These are phyloP conservation scores for Antechinus flavipes DNA, from an alignment of 2,113 vertebrate genomes.

Conservation along the genomic window DNA sequence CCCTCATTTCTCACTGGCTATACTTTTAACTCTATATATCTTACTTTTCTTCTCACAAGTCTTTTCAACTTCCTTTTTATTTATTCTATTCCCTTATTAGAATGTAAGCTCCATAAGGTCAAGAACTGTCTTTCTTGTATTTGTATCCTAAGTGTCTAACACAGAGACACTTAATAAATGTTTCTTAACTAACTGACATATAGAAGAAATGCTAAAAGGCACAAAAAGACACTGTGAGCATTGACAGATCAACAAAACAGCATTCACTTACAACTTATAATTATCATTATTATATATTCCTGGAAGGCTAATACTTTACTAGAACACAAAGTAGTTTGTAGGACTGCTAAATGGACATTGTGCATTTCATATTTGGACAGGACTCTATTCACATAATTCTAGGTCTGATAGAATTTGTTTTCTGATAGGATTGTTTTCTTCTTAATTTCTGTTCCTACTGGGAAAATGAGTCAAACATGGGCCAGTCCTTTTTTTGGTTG, in stretches of 20 bases:
- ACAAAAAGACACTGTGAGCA: background rate
- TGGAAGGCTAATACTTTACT: background rate
- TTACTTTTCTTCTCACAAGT: background rate
- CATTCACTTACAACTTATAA: background rate
- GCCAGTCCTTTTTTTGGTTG: background rate
- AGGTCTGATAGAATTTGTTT: background rate
- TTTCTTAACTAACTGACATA: background rate
- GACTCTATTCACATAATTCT: background rate
- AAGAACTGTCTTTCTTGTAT: background rate
- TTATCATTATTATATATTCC: background rate
- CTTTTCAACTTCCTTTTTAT: background rate
- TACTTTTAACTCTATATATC: background rate
- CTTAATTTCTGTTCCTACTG: background rate
- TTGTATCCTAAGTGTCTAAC: background rate
- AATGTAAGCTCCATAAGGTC: background rate
- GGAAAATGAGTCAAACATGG: background rate
- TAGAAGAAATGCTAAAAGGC: background rate
- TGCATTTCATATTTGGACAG: background rate
- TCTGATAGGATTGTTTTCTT: background rate
- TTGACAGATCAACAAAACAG: background rate
- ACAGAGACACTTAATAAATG: background rate
- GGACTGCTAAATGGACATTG: background rate
- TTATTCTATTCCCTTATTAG: background rate
- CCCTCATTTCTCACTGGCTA: background rate
- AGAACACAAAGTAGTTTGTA: background rate